These are phyloP conservation scores for Anguilla marmorata DNA, from an alignment of 2,797 vertebrate genomes.

Conservation along the genomic window DNA sequence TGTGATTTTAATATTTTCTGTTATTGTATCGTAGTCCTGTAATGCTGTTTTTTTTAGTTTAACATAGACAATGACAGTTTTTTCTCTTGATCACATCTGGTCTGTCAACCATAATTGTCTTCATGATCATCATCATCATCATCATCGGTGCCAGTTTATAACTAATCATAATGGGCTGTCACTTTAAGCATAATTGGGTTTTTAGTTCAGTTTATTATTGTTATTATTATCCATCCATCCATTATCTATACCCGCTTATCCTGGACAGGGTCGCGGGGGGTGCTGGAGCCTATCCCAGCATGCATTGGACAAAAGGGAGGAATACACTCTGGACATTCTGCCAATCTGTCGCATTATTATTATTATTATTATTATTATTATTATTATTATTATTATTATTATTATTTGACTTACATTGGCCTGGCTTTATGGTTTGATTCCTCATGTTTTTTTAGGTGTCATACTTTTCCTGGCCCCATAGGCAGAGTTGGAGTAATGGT, in stretches of 20 bases:
- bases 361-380: constrained; percentile 27
- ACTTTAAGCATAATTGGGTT: constrained; percentile 21
- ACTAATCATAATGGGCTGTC: background rate
- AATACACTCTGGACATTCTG: too few species aligned
- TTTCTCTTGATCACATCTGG: background rate
- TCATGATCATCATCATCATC: background rate
- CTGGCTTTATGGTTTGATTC: constrained; percentile 17
- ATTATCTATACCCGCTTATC: too few species aligned
- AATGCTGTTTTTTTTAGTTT: background rate
- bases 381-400: constrained; percentile 23
- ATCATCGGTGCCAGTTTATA: constrained; percentile 19
- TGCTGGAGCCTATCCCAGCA: too few species aligned
- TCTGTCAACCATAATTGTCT: background rate
- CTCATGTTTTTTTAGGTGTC: constrained; percentile 57
- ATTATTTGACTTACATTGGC: background rate
- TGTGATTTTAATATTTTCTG: background rate
- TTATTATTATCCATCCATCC: background rate
- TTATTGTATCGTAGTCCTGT: background rate
- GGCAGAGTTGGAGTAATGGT: constrained; percentile 69
- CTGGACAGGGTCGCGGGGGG: too few species aligned
- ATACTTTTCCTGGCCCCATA: constrained; percentile 62
- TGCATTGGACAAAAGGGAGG: too few species aligned
- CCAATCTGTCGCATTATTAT: background rate
- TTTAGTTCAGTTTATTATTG: constrained; percentile 29
- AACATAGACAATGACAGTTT: background rate